phyloP scores from a whole-genome alignment of 2,797 vertebrate species.

The Sebastes matsubarae region DNA sequence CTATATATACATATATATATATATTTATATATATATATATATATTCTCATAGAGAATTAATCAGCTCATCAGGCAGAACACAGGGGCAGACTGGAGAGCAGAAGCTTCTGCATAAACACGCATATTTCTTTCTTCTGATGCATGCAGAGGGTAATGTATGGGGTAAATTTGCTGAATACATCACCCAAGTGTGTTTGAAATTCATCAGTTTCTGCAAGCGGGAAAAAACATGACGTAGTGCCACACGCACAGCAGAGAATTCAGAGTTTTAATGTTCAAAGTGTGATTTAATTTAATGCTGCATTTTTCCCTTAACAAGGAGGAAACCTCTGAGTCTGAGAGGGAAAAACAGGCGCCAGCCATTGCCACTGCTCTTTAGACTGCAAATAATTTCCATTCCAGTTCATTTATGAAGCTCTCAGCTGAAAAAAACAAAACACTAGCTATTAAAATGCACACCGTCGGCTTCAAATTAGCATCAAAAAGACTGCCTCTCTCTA shows the following conservation, averaged over 20 bases:
- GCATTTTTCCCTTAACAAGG: background rate
- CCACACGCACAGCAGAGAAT: background rate
- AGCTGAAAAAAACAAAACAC: background rate
- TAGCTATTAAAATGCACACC: conserved; percentile 29
- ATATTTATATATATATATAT: background rate
- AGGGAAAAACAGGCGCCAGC: background rate
- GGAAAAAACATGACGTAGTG: conserved; percentile 19
- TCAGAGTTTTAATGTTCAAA: background rate
- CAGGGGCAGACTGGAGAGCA: conserved; percentile 48
- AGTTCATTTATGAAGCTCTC: conserved; percentile 19
- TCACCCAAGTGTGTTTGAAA: conserved; percentile 31
- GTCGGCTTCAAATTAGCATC: conserved; percentile 38
- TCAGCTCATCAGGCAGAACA: conserved; percentile 69
- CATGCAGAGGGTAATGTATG: conserved; percentile 43
- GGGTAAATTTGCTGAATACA: conserved; percentile 30
- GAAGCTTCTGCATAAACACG: conserved; percentile 56
- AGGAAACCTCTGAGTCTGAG: background rate
- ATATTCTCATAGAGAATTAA: conserved; percentile 45
- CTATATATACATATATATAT: background rate
- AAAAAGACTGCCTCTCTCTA: conserved; percentile 16
- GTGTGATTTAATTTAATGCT: background rate
- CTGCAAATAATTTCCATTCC: conserved; percentile 23
- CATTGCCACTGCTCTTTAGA: background rate
- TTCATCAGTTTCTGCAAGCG: conserved; percentile 26
- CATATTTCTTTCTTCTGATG: conserved; percentile 19